Percentiles rank a stretch among this genome's conserved stretches.
Evolutionary conservation across 2,888 invertebrate genomes (phyloP).

Genomic region (Ophion ellenae): DNA sequence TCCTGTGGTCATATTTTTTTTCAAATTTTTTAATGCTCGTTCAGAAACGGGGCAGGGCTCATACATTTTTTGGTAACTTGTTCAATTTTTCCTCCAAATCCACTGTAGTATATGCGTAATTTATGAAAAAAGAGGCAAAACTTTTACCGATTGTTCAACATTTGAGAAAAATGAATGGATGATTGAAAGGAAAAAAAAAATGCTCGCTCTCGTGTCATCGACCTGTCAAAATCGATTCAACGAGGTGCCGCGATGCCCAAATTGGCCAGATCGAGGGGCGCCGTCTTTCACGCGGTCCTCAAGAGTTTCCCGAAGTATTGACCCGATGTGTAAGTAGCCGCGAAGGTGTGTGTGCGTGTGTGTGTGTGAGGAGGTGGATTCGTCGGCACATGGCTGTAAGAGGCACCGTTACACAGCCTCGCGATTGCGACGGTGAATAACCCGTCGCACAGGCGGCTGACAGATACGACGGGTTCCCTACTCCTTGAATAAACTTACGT

Average conservation of each 20-base stretch:
- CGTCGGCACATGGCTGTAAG: slow-evolving; percentile 40
- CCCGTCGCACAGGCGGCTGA: slow-evolving; percentile 73
- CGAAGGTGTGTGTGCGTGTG: slow-evolving; percentile 11
- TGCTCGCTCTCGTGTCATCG: background rate
- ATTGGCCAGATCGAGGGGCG: slow-evolving; percentile 3
- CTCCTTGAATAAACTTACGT: slow-evolving; percentile 39
- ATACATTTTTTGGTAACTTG: background rate
- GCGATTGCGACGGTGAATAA: slow-evolving; percentile 75
- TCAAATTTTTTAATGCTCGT: background rate
- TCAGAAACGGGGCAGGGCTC: background rate
- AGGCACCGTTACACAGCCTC: slow-evolving; percentile 76
- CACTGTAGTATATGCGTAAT: background rate
- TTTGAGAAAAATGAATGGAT: no score
- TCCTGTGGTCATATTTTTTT: background rate
- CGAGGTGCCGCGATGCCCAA: background rate
- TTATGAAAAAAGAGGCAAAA: no score
- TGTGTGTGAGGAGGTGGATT: slow-evolving; percentile 37
- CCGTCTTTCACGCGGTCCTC: slow-evolving; percentile 42
- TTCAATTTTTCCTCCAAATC: background rate
- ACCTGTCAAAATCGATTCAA: background rate
- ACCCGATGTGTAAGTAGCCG: background rate
- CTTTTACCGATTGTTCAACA: no score
- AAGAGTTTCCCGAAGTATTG: slow-evolving; percentile 19
- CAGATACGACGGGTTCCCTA: slow-evolving; percentile 60
- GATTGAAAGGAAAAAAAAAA: background rate